Percentiles rank a stretch among this genome's conserved stretches.
Evolutionary conservation across 2,888 invertebrate species (phyloP).

Genomic region (Ophioninae sp.): DNA sequence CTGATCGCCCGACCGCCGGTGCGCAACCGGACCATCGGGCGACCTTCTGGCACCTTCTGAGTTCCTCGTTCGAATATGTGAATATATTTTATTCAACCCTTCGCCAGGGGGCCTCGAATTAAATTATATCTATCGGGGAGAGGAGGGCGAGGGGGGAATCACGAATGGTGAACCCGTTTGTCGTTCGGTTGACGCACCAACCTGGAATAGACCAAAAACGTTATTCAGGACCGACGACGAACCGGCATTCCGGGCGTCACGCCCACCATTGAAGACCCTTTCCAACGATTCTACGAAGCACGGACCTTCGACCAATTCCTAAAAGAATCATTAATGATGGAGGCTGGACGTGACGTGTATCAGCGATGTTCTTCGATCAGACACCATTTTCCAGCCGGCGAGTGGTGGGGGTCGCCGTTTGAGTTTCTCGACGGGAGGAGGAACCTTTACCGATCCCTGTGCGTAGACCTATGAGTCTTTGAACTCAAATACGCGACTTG

Average conservation of each 20-base stretch:
- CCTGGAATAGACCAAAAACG: too few species aligned
- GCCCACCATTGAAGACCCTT: too few species aligned
- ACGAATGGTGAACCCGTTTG: neutral
- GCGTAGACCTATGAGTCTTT: too few species aligned
- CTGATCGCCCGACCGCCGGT: slow-evolving; percentile 15
- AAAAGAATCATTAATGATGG: neutral
- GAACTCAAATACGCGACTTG: too few species aligned
- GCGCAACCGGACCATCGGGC: slow-evolving; percentile 6
- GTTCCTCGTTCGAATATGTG: slow-evolving; percentile 80
- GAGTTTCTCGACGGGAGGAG: neutral
- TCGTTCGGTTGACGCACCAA: too few species aligned
- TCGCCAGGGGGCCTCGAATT: slow-evolving; percentile 76
- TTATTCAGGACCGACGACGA: too few species aligned
- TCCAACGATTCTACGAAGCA: neutral
- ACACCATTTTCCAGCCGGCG: neutral
- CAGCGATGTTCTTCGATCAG: neutral
- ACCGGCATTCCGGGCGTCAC: too few species aligned
- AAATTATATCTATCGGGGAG: slow-evolving; percentile 76
- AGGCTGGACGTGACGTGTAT: neutral
- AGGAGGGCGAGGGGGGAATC: slow-evolving; percentile 7
- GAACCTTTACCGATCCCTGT: too few species aligned
- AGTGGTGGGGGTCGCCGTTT: neutral
- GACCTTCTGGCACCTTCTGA: slow-evolving; percentile 74
- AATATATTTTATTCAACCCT: slow-evolving; percentile 82
- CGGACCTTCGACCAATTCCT: neutral